These are phyloP conservation scores for Ibycter americanus DNA, from an alignment of 2,797 vertebrate genomes.

Conservation along the genomic window DNA sequence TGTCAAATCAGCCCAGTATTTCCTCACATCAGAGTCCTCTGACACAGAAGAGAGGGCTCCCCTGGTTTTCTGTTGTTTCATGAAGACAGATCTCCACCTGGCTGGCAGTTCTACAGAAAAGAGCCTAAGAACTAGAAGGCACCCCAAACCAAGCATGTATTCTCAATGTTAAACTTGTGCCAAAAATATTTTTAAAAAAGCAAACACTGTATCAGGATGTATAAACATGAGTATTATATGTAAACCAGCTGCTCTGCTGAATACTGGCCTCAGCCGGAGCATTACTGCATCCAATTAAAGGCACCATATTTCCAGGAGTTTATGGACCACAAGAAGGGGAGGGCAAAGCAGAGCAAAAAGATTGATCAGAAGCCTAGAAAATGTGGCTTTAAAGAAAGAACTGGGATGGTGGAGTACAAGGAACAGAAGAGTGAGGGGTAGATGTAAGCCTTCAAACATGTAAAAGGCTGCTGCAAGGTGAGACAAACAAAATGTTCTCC, in stretches of 20 bases:
- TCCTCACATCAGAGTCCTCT: not conserved
- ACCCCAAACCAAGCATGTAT: not conserved
- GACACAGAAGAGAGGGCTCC: not conserved
- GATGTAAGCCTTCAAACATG: not conserved
- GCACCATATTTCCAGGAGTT: constrained; percentile 22
- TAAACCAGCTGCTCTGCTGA: constrained; percentile 51
- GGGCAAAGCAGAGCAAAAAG: not conserved
- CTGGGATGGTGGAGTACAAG: not conserved
- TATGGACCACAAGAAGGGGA: not conserved
- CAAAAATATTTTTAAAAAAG: constrained; percentile 38
- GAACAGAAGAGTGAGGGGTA: not conserved
- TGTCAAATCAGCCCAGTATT: not conserved
- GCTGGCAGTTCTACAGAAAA: not conserved
- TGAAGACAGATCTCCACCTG: not conserved
- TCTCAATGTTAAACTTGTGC: constrained; percentile 9
- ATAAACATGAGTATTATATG: constrained; percentile 55
- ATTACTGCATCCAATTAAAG: constrained; percentile 46
- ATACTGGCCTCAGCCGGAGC: constrained; percentile 16
- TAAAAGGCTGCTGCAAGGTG: not conserved
- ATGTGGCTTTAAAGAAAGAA: not conserved
- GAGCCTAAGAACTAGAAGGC: not conserved
- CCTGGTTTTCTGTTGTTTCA: not conserved
- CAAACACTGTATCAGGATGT: constrained; percentile 38
- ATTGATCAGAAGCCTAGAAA: not conserved
- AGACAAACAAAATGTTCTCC: not conserved